These are phyloP conservation scores for Microcebus jonahi DNA, from an alignment of 2,113 vertebrate species.

Conservation along the genomic window DNA sequence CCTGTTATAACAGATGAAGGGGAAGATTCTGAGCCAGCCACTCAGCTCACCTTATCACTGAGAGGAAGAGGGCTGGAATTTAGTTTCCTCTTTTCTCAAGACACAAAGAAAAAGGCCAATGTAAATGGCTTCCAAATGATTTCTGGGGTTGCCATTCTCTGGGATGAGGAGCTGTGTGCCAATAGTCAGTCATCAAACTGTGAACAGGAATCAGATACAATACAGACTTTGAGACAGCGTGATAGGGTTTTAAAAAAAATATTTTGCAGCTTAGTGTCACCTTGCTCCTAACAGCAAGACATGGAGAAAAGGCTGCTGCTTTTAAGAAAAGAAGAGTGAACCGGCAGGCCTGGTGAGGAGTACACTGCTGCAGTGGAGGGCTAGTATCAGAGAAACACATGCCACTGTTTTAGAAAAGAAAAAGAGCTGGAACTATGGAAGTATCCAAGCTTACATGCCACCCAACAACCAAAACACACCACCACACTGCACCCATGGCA, in stretches of 20 bases:
- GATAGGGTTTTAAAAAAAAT: background rate
- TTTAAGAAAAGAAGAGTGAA: background rate
- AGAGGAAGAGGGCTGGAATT: background rate
- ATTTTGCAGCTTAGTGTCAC: background rate
- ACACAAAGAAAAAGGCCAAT: slow-evolving; percentile 16
- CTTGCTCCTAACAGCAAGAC: slow-evolving; percentile 1
- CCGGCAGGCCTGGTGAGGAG: slow-evolving; percentile 6
- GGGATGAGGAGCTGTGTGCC: background rate
- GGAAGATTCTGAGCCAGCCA: background rate
- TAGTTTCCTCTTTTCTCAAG: slow-evolving; percentile 4
- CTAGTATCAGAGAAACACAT: slow-evolving; percentile 79
- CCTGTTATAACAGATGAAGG: background rate
- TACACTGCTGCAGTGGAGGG: slow-evolving; percentile 64
- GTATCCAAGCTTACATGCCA: slow-evolving; percentile 75
- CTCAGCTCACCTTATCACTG: background rate
- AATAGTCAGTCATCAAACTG: background rate
- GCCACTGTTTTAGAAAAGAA: slow-evolving; percentile 78
- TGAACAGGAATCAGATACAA: slow-evolving; percentile 19
- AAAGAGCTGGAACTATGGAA: slow-evolving; percentile 77
- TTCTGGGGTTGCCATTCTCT: background rate
- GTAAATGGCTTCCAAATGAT: slow-evolving; percentile 7
- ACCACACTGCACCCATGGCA: slow-evolving; percentile 61
- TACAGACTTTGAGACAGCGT: slow-evolving; percentile 17
- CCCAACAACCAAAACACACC: slow-evolving; percentile 69
- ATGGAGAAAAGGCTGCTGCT: background rate